Conservation (phyloP, 2,888 invertebrate genomes). For the Rotaria magnacalcarata region DNA sequence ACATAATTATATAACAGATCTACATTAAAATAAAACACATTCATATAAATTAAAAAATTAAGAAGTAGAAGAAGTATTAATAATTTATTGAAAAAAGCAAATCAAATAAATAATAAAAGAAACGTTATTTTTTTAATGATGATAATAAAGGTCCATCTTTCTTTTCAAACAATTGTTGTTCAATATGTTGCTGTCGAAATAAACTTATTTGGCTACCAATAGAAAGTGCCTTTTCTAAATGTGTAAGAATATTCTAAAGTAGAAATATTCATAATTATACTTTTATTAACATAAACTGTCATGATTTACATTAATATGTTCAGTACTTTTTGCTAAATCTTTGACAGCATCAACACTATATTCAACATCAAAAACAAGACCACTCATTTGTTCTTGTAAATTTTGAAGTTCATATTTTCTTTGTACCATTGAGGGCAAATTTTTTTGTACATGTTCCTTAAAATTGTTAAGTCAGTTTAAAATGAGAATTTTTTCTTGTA, state of each 20-base stretch:
- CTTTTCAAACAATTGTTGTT: slow-evolving; percentile 30
- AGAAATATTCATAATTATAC: background rate
- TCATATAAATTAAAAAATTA: background rate
- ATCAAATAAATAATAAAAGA: too few species aligned
- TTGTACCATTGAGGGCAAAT: slow-evolving; percentile 21
- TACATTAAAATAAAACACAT: background rate
- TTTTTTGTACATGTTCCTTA: slow-evolving; percentile 44
- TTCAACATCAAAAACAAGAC: slow-evolving; percentile 41
- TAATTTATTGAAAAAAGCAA: background rate
- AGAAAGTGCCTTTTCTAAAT: background rate
- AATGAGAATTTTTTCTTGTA: background rate
- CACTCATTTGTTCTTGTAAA: background rate
- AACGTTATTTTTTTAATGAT: background rate
- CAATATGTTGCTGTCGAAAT: slow-evolving; percentile 30
- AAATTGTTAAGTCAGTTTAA: too few species aligned
- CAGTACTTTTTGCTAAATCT: slow-evolving; percentile 4
- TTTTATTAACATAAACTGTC: too few species aligned
- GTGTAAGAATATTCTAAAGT: background rate
- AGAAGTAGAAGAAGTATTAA: background rate
- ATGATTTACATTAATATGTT: slow-evolving; percentile 3
- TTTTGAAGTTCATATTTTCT: slow-evolving; percentile 33
- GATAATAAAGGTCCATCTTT: background rate
- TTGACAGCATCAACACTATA: slow-evolving; percentile 43
- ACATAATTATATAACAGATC: background rate
- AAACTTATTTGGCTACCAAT: background rate